phyloP scores from a whole-genome alignment of 2,113 vertebrate species.

The Verasper variegatus region DNA sequence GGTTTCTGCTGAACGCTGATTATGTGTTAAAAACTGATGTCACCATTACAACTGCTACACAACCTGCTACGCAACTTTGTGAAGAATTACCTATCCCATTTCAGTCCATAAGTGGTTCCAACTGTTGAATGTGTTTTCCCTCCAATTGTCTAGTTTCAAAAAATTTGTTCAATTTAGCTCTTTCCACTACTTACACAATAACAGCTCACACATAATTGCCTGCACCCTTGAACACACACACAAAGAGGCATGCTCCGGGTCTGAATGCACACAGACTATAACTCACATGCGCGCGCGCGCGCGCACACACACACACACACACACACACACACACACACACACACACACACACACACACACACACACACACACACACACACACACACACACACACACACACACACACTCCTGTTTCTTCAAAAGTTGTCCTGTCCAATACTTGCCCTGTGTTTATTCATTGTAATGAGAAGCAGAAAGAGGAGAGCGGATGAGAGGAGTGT shows the following conservation, averaged over 20 bases:
- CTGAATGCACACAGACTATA: not conserved
- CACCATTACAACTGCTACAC: conserved; percentile 8
- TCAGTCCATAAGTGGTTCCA: conserved; percentile 33
- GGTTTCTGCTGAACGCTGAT: conserved; percentile 28
- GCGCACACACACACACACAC: not conserved
- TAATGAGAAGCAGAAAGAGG: conserved; percentile 80
- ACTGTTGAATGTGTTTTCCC: conserved; percentile 42
- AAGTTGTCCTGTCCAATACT: conserved; percentile 51
- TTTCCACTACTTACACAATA: conserved; percentile 42
- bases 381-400: conserved; percentile 5
- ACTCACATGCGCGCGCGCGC: conserved; percentile 12
- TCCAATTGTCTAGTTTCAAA: conserved; percentile 42
- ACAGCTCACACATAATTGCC: conserved; percentile 33
- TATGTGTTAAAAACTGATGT: conserved; percentile 36
- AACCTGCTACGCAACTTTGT: conserved; percentile 28
- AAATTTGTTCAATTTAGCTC: conserved; percentile 41
- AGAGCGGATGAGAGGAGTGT: conserved; percentile 55
- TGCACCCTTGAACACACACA: conserved; percentile 7
- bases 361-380: not conserved
- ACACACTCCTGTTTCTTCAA: conserved; percentile 54
- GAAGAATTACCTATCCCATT: conserved; percentile 31
- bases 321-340: not conserved
- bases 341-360: conserved; percentile 8
- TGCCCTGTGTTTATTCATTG: conserved; percentile 74
- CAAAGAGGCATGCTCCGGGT: not conserved